Evolutionary conservation across 2,113 vertebrate species (phyloP).

Genomic region (Chlorodrepanis virens): DNA sequence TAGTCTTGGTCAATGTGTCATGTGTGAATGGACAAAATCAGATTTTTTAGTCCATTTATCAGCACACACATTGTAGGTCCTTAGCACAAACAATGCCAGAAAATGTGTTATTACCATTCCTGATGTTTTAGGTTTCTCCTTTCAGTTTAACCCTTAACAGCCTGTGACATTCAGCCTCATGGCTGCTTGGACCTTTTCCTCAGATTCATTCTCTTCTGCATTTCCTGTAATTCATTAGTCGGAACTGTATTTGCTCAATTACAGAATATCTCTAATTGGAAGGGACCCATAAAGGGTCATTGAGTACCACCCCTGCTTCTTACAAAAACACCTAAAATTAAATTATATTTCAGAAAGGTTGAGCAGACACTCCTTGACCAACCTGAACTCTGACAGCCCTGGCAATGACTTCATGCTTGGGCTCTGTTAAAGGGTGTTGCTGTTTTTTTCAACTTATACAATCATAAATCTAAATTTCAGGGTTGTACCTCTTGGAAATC

Average conservation of each 20-base stretch:
- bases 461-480: background rate
- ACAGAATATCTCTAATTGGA: background rate
- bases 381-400: background rate
- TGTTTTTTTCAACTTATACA: background rate
- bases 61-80: background rate
- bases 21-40: background rate
- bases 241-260: background rate
- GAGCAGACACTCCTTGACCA: background rate
- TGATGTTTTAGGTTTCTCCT: background rate
- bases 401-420: background rate
- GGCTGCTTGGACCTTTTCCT: background rate
- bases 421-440: fast-evolving
- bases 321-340: background rate
- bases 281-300: background rate
- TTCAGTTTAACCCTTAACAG: background rate
- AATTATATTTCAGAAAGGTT: background rate
- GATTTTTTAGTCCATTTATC: background rate
- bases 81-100: background rate
- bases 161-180: background rate
- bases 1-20: too few species aligned
- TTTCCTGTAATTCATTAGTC: background rate
- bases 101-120: background rate
- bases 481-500: background rate
- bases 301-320: background rate
- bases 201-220: background rate